Base-by-base conservation (phyloP, 2,113 vertebrate species). In the Hemibagrus wyckioides region DNA sequence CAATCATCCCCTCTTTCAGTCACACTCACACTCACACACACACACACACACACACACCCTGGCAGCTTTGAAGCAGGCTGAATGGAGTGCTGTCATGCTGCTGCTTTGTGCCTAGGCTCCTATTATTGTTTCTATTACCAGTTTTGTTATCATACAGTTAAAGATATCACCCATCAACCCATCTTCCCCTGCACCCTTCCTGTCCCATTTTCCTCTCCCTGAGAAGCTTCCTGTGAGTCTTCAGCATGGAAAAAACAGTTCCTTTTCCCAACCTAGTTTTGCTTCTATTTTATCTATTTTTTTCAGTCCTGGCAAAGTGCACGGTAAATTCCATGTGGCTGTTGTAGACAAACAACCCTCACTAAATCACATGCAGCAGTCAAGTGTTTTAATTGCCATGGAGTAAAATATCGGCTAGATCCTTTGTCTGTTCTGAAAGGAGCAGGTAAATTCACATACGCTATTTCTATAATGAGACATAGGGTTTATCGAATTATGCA, bases 341-440 rank as follows among this genome's bases (percentile, higher is more conserved):
- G 89, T 88, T 89, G 89, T 83, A 88, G 86, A 56, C 88, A 90
- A 90, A 88, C 57, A 30, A 75, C 52, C 41, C 54, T 48, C 85
- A 90, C 75, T 88, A 89, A 92, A 92, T 75, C 87, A 89, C 89
- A 91, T 65, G 80, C 63, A 76, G 88, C 87, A 83, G 86, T 89
- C 89, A 89, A 86, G 61, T 7, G n/a, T 77, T 86, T 88, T 87
- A 89, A 90, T 90, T 89, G 86, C 81, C 59, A 48, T 14, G 30
- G 41, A 25, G 61, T 69, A 80, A 86, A 89, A 86, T 73, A 71
- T 63, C 90, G 89, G 79, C 90, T 85, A 21, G 88, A 69, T 84
- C 23, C 63, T 63, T 91, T 87, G 84, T 76, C 87, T 90, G 52
- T 90, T 89, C 91, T 90, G 65, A 77, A 75, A n/a, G 30, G 63